A percentile compares a stretch with the other conserved stretches of the same genome.
phyloP scores from a whole-genome alignment of 2,888 invertebrate species.

The Pachydiplax longipennis region DNA sequence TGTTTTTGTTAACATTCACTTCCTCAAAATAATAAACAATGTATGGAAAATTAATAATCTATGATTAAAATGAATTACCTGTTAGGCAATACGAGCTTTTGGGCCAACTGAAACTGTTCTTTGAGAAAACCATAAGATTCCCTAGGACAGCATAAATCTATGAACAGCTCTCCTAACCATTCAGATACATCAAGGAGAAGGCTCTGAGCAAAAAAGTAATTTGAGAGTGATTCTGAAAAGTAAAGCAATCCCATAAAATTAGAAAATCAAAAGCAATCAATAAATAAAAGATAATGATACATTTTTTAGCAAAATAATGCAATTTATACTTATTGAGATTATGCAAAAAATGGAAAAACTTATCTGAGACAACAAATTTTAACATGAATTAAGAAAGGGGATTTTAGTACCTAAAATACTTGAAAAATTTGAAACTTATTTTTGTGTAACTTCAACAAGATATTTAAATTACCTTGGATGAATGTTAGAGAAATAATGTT shows the following conservation, averaged over 20 bases:
- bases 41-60: too few species aligned
- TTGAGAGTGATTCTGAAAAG: neutral
- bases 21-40: too few species aligned
- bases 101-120: neutral
- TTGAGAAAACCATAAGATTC: constrained; percentile 3
- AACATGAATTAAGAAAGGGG: too few species aligned
- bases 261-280: neutral
- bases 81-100: constrained; percentile 5
- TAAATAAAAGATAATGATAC: neutral
- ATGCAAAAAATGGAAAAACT: too few species aligned
- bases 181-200: neutral
- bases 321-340: too few species aligned
- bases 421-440: too few species aligned
- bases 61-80: neutral
- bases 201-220: neutral
- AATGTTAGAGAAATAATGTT: neutral
- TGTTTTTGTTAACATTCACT: too few species aligned
- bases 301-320: too few species aligned
- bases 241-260: neutral
- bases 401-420: too few species aligned
- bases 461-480: neutral
- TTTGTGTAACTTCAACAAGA: too few species aligned
- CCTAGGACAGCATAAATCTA: neutral
- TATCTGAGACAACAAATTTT: too few species aligned
- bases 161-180: constrained; percentile 6